Conservation (phyloP, 1,140 invertebrate species). For the Lamellibrachia luymesi region DNA sequence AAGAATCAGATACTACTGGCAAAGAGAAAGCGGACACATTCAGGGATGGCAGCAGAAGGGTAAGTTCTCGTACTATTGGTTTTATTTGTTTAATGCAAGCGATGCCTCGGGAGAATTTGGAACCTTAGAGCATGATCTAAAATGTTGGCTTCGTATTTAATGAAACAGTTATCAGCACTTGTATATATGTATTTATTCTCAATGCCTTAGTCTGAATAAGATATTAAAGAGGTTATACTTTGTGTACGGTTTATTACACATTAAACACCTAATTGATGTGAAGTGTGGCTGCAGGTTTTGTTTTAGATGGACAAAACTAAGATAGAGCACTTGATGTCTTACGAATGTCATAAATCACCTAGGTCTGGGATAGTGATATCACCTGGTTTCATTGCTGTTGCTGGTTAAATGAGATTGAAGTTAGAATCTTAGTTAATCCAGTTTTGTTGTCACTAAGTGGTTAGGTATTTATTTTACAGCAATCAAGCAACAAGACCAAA, state of each 20-base stretch:
- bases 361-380: neutral
- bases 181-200: too few species aligned
- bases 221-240: neutral
- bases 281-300: neutral
- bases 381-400: neutral
- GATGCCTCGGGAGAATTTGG: too few species aligned
- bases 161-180: too few species aligned
- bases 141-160: too few species aligned
- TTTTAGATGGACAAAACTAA: neutral
- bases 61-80: neutral
- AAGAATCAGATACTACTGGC: conserved; percentile 41
- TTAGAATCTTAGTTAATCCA: neutral
- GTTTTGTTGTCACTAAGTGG: neutral
- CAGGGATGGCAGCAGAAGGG: conserved; percentile 4
- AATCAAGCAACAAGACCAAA: conserved; percentile 16
- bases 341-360: too few species aligned
- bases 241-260: neutral
- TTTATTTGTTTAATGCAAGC: neutral
- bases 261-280: neutral
- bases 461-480: conserved; percentile 27
- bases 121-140: too few species aligned
- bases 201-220: too few species aligned
- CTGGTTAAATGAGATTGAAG: neutral
- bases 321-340: neutral
- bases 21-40: conserved; percentile 32